These are phyloP conservation scores for Microplitis mediator DNA, from an alignment of 1,140 invertebrate genomes.

Conservation along the genomic window DNA sequence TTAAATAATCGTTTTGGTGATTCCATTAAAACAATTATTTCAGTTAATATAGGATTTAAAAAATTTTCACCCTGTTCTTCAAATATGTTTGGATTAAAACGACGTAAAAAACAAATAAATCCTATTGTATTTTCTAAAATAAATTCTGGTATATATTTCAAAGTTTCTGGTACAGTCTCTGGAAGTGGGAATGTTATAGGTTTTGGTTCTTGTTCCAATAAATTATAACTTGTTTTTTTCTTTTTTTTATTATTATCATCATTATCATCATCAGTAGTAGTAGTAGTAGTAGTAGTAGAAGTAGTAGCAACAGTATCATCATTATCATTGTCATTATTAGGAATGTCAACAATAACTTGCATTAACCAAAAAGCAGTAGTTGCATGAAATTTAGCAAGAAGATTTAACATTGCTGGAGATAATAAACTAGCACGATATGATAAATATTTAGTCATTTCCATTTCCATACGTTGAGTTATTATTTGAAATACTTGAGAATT, in stretches of 20 bases:
- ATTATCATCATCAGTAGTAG: too few species aligned
- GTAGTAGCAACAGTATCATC: slow-evolving; percentile 63
- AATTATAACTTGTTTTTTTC: too few species aligned
- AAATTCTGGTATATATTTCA: slow-evolving; percentile 87
- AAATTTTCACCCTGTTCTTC: slow-evolving; percentile 68
- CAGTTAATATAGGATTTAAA: slow-evolving; percentile 77
- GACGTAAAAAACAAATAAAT: slow-evolving; percentile 76
- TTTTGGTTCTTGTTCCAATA: slow-evolving; percentile 49
- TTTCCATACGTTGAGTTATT: slow-evolving; percentile 69
- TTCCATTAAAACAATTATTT: slow-evolving; percentile 70
- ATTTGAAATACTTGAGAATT: slow-evolving; percentile 65
- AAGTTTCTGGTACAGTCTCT: slow-evolving; percentile 66
- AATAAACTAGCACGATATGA: slow-evolving; percentile 73
- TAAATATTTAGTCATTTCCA: slow-evolving; percentile 68
- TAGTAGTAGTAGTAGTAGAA: too few species aligned
- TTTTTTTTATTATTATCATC: too few species aligned
- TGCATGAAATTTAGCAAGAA: slow-evolving; percentile 77
- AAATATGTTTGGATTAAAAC: slow-evolving; percentile 67
- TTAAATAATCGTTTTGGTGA: slow-evolving; percentile 83
- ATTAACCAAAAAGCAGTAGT: slow-evolving; percentile 84
- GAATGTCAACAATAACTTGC: slow-evolving; percentile 71
- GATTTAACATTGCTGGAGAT: slow-evolving; percentile 72
- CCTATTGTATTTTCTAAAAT: slow-evolving; percentile 87
- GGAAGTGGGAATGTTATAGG: slow-evolving; percentile 72
- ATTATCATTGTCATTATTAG: slow-evolving; percentile 42